phyloP scores from a whole-genome alignment of 2,113 vertebrate species.

The Penelope pileata region DNA sequence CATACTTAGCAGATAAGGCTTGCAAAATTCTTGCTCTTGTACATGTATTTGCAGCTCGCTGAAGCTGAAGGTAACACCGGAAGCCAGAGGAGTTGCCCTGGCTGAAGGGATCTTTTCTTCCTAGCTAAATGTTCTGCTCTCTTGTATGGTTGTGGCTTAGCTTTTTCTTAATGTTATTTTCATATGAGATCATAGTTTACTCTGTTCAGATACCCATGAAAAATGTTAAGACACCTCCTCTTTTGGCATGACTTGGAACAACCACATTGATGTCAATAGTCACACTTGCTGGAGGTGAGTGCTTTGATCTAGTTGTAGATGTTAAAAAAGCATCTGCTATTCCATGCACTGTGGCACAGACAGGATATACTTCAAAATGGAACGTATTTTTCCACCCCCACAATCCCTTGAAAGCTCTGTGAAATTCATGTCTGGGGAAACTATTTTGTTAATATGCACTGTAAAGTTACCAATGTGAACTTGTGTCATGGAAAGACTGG shows the following conservation, averaged over 20 bases:
- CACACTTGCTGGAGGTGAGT: not conserved
- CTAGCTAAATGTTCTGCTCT: not conserved
- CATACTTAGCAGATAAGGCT: not conserved
- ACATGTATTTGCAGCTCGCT: not conserved
- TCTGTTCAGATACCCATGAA: not conserved
- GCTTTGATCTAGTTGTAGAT: not conserved
- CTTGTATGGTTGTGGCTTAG: not conserved
- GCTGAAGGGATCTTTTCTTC: not conserved
- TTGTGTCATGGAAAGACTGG: not conserved
- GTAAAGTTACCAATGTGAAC: not conserved
- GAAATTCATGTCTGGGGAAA: conserved; percentile 23
- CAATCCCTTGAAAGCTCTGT: not conserved
- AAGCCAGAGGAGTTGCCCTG: not conserved
- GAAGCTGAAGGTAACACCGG: not conserved
- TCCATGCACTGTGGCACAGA: not conserved
- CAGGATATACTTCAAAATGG: not conserved
- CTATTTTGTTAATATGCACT: not conserved
- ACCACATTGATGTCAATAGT: not conserved
- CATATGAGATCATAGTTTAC: not conserved
- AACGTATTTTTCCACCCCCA: not conserved
- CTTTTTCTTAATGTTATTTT: not conserved
- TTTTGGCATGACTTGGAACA: not conserved
- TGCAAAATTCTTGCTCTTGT: not conserved
- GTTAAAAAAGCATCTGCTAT: not conserved
- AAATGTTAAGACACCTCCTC: not conserved